Evolutionary conservation across 1,140 invertebrate genomes (phyloP).

Genomic region (Habropoda laboriosa): DNA sequence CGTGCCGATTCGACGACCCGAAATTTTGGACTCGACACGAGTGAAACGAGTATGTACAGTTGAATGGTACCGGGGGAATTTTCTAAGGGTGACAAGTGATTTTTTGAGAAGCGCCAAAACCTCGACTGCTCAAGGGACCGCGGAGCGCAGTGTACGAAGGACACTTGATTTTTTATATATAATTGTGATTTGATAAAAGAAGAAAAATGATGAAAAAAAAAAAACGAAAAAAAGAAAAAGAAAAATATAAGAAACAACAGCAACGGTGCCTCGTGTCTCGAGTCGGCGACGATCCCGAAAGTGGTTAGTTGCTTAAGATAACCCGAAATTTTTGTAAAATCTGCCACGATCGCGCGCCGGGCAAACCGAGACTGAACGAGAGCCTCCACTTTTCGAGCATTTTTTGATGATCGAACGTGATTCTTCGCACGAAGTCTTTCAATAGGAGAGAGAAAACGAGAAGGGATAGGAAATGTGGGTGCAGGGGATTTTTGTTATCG

Average conservation of each 20-base stretch:
- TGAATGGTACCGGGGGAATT: neutral
- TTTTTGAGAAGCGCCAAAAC: slow-evolving; percentile 47
- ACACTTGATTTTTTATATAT: slow-evolving; percentile 52
- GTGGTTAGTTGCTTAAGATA: slow-evolving; percentile 22
- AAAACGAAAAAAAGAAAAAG: too few relatives aligned
- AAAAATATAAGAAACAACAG: too few relatives aligned
- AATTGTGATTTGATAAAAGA: slow-evolving; percentile 49
- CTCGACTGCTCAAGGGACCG: slow-evolving; percentile 48
- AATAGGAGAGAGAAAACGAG: neutral
- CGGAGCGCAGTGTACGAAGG: neutral
- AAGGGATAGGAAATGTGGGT: too few relatives aligned
- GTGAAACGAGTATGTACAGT: neutral
- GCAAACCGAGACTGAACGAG: neutral
- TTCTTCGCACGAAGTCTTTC: neutral
- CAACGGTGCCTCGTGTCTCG: slow-evolving; percentile 15
- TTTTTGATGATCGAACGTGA: slow-evolving; percentile 12
- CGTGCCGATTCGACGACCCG: neutral
- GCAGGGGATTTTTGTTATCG: neutral
- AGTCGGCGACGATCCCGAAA: slow-evolving; percentile 22
- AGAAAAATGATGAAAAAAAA: too few relatives aligned
- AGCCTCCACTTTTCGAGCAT: neutral
- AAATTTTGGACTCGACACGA: neutral
- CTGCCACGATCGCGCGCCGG: neutral
- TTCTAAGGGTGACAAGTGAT: neutral
- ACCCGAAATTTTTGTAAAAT: slow-evolving; percentile 34